phyloP scores from a whole-genome alignment of 2,888 invertebrate species.

The Lycia hirtaria region DNA sequence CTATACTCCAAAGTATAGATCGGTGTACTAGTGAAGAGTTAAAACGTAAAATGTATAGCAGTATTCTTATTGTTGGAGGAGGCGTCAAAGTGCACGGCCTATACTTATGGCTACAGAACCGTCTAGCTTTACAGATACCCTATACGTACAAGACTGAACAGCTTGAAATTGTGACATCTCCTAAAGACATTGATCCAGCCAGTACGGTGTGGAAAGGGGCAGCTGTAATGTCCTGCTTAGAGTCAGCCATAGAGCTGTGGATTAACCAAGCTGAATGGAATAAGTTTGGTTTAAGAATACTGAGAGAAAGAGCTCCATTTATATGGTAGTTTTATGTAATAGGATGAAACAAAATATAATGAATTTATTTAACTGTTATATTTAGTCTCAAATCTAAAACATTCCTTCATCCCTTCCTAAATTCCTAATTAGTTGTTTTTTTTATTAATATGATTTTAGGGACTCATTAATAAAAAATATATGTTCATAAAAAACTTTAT shows the following conservation, averaged over 20 bases:
- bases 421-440: no score
- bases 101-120: conserved; percentile 94
- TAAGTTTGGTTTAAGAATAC: conserved; percentile 92
- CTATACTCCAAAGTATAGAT: conserved; percentile 96
- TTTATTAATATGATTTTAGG: no score
- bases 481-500: neutral
- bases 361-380: neutral
- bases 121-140: conserved; percentile 93
- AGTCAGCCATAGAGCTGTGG: conserved; percentile 97
- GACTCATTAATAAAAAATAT: neutral
- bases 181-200: conserved; percentile 96
- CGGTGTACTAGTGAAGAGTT: conserved; percentile 94
- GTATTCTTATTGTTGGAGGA: conserved; percentile 95
- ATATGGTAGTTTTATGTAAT: conserved; percentile 87
- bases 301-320: conserved; percentile 96
- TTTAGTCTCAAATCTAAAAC: neutral
- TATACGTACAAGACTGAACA: conserved; percentile 92
- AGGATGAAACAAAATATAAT: conserved; percentile 12
- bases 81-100: conserved; percentile 94
- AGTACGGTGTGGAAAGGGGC: conserved; percentile 98
- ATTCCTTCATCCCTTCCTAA: neutral
- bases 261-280: conserved; percentile 94
- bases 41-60: conserved; percentile 97
- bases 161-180: conserved; percentile 94
- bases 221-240: conserved; percentile 95